These are phyloP conservation scores for Mustelus asterias DNA, from an alignment of 2,113 vertebrate genomes.

Conservation along the genomic window DNA sequence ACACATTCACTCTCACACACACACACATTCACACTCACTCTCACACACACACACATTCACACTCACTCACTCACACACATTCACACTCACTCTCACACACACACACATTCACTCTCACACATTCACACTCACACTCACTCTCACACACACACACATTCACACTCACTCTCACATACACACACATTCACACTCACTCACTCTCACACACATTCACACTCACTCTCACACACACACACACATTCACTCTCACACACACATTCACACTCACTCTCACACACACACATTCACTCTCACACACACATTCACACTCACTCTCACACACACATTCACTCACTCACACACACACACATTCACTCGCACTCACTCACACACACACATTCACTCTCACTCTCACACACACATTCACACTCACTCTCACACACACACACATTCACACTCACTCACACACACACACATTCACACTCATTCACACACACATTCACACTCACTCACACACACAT, in stretches of 20 bases:
- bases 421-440: no score
- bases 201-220: background rate
- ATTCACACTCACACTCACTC: no score
- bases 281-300: no score
- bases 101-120: background rate
- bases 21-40: background rate
- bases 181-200: background rate
- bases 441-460: background rate
- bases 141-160: background rate
- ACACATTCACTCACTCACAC: background rate
- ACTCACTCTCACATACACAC: background rate
- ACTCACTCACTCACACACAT: background rate
- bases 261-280: background rate
- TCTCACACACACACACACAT: no score
- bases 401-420: background rate
- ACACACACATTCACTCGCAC: no score
- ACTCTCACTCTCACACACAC: background rate
- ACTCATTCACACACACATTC: no score
- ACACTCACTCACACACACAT: background rate
- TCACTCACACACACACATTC: no score
- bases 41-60: no score
- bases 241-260: no score
- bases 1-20: background rate
- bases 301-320: background rate
- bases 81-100: background rate